A percentile compares a stretch with the other conserved stretches of the same genome.
Evolutionary conservation across 2,888 invertebrate genomes (phyloP).

Genomic region (Microctonus brassicae): DNA sequence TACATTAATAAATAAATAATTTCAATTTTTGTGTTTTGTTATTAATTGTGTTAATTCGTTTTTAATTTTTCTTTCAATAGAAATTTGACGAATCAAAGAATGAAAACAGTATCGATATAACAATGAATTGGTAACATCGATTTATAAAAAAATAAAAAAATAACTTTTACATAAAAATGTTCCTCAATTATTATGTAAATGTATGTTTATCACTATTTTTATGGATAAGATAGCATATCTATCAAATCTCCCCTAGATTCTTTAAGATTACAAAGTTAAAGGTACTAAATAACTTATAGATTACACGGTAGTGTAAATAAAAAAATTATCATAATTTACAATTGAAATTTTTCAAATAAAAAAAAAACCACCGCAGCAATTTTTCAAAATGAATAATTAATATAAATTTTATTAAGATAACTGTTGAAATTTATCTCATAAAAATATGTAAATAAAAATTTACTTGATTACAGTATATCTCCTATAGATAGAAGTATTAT

Average conservation of each 20-base stretch:
- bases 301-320: conserved; percentile 29
- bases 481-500: conserved; percentile 46
- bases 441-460: conserved; percentile 58
- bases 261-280: conserved; percentile 33
- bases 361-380: conserved; percentile 58
- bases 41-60: background rate
- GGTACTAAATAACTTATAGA: conserved; percentile 30
- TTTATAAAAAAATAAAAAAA: no score
- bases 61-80: no score
- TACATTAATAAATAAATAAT: background rate
- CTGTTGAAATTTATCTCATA: conserved; percentile 55
- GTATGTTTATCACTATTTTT: conserved; percentile 33
- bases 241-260: conserved; percentile 37
- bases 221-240: conserved; percentile 46
- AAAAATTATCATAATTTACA: conserved; percentile 38
- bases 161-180: conserved; percentile 3
- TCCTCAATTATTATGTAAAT: conserved; percentile 5
- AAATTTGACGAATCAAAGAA: no score
- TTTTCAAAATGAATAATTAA: conserved; percentile 50
- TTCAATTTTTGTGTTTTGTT: background rate
- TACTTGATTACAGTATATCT: conserved; percentile 50
- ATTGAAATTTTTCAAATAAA: conserved; percentile 54
- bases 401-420: conserved; percentile 53
- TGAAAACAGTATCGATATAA: no score
- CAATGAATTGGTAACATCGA: no score